Percentiles rank a stretch among this genome's conserved stretches.
These are phyloP conservation scores for Lobophora halterata DNA, from an alignment of 2,888 invertebrate genomes.

Conservation along the genomic window DNA sequence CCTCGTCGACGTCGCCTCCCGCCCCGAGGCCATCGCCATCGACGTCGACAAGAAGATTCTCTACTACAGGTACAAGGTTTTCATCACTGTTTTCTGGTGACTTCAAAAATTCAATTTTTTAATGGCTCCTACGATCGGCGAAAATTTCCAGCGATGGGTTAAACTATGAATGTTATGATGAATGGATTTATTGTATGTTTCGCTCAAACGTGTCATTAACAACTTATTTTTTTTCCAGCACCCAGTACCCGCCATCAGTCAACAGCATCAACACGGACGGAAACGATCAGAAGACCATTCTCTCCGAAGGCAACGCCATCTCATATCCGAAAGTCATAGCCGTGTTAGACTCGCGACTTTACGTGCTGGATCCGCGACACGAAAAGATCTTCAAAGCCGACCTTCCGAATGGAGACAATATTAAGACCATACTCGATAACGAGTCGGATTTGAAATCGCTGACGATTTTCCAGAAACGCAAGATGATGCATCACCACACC, in stretches of 20 bases:
- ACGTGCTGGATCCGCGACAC: constrained; percentile 92
- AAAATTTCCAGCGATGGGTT: too few species aligned
- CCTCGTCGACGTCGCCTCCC: constrained; percentile 83
- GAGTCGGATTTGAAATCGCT: constrained; percentile 93
- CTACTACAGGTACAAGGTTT: too few species aligned
- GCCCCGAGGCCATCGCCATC: constrained; percentile 92
- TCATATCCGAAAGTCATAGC: constrained; percentile 90
- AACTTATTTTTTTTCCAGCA: too few species aligned
- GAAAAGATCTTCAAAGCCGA: constrained; percentile 94
- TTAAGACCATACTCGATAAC: constrained; percentile 88
- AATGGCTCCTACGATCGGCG: too few species aligned
- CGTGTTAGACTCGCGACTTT: constrained; percentile 90
- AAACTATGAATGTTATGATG: too few species aligned
- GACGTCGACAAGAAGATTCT: constrained; percentile 90
- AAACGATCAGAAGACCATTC: constrained; percentile 83
- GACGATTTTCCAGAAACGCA: constrained; percentile 92
- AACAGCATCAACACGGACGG: constrained; percentile 88
- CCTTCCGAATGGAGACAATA: constrained; percentile 88
- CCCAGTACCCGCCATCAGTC: constrained; percentile 86
- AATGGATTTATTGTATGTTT: too few species aligned
- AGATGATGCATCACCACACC: constrained; percentile 87
- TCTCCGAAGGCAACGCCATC: constrained; percentile 86
- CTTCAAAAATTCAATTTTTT: too few species aligned
- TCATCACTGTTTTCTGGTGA: too few species aligned
- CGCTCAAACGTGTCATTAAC: too few species aligned